Evolutionary conservation across 2,113 vertebrate genomes (phyloP).

Genomic region (Myrmophylax atrothorax): DNA sequence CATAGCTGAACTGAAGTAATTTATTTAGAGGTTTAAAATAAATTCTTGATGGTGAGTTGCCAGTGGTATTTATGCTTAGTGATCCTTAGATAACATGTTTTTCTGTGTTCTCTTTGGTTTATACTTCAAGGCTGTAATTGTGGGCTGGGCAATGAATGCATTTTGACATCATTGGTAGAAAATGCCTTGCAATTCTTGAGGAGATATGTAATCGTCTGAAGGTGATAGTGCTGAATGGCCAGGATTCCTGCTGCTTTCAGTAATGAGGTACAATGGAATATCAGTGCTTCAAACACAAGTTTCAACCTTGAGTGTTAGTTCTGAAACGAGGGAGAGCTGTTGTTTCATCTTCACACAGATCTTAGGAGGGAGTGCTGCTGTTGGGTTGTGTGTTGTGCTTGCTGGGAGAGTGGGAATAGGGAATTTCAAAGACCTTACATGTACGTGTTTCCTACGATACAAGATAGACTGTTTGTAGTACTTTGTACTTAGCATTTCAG

Average conservation of each 20-base stretch:
- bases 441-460: not conserved
- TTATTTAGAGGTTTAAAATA: not conserved
- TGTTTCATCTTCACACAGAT: not conserved
- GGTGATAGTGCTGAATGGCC: not conserved
- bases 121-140: not conserved
- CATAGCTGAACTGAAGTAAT: not conserved
- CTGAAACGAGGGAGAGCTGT: not conserved
- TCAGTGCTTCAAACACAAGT: not conserved
- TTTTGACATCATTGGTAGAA: not conserved
- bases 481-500: not conserved
- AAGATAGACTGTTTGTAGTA: not conserved
- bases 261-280: not conserved
- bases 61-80: not conserved
- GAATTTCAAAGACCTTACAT: not conserved
- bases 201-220: not conserved
- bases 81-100: not conserved
- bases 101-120: not conserved
- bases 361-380: not conserved
- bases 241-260: not conserved
- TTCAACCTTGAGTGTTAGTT: not conserved
- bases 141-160: not conserved
- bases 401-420: not conserved
- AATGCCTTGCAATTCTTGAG: not conserved
- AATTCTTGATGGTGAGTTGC: not conserved
- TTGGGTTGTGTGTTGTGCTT: not conserved